Evolutionary conservation across 2,888 invertebrate genomes (phyloP), one percentile per base, ranked within the genome.

Genomic region (Arrhopalites spinosus): DNA sequence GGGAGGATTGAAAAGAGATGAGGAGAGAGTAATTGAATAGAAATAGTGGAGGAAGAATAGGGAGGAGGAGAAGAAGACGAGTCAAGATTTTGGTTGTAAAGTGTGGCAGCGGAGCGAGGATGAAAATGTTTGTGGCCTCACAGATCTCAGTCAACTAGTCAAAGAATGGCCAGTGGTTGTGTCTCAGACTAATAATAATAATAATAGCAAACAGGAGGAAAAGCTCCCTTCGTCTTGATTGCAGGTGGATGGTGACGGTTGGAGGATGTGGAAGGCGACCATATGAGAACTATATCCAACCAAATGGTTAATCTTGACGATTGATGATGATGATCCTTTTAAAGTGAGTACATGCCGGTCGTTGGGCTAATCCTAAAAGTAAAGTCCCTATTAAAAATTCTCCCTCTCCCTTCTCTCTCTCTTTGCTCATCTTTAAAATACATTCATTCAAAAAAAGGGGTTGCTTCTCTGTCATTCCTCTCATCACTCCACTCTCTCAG

Each of bases 51-150:
- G 7, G 15, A 11, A 11, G 45, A 45, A 7, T 45, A 15, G 7
- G 45, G 15, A 11, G 7, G 15, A 11, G 45, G 7, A 7, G 50
- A n/a, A 8, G 50, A 50, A 50, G 50, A 50, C 2, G 50, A 5
- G 50, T n/a, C 45, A 45, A 7, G 53, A n/a, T 56, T n/a, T 56
- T n/a, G n/a, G n/a, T n/a, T n/a, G n/a, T n/a, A n/a, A n/a, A n/a
- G n/a, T n/a, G n/a, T n/a, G n/a, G n/a, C n/a, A n/a, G 36, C 11
- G 36, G 36, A 36, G 36, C 36, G 36, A 20, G 29, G 36, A 27
- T 25, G 50, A 72, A n/a, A 43, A 63, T 67, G 69, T 76, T 59
- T 61, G 36, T 73, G 73, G 69, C 76, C 72, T 68, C 68, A 68
- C 63, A 68, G 76, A 73, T 67, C 56, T 25, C 23, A 71, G 45